Percentiles rank a stretch among this genome's conserved stretches.
Evolutionary conservation across 2,888 invertebrate genomes (phyloP).

Genomic region (Zaprionus obscuricornis): DNA sequence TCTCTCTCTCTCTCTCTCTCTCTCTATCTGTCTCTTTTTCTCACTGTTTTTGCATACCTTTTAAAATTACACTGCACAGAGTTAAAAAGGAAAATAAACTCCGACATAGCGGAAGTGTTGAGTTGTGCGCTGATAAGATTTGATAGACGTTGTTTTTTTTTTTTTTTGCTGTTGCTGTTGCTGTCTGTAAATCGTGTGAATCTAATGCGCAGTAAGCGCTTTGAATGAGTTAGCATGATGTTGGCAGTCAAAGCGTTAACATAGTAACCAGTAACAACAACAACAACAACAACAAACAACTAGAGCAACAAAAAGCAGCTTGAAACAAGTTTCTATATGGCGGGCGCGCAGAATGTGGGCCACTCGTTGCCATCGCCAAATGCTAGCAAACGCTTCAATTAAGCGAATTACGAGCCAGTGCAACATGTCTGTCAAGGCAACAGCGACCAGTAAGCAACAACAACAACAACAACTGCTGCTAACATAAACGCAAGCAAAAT

Average conservation of each 20-base stretch:
- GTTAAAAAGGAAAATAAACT: too few species aligned
- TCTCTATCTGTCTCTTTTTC: too few species aligned
- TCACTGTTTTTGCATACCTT: too few species aligned
- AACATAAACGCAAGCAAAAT: constrained; percentile 33
- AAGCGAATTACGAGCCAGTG: constrained; percentile 45
- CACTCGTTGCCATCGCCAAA: constrained; percentile 22
- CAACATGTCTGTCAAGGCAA: constrained; percentile 48
- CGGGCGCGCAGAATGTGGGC: constrained; percentile 47
- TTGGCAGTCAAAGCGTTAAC: neutral
- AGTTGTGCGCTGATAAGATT: constrained; percentile 30
- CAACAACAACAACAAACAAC: constrained; percentile 2
- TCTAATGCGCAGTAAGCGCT: constrained; percentile 6
- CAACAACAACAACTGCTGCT: constrained; percentile 14
- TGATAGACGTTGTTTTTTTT: constrained; percentile 9
- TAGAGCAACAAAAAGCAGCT: neutral
- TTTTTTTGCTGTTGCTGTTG: neutral
- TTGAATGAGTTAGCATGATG: neutral
- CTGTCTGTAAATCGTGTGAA: constrained; percentile 14
- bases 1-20: too few species aligned
- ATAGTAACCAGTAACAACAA: neutral
- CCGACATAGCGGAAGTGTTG: constrained; percentile 36
- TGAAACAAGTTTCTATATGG: constrained; percentile 12
- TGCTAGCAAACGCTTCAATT: constrained; percentile 44
- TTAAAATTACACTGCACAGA: too few species aligned
- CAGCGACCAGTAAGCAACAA: neutral